phyloP scores from a whole-genome alignment of 1,140 invertebrate species.

The Leptinotarsa texana region DNA sequence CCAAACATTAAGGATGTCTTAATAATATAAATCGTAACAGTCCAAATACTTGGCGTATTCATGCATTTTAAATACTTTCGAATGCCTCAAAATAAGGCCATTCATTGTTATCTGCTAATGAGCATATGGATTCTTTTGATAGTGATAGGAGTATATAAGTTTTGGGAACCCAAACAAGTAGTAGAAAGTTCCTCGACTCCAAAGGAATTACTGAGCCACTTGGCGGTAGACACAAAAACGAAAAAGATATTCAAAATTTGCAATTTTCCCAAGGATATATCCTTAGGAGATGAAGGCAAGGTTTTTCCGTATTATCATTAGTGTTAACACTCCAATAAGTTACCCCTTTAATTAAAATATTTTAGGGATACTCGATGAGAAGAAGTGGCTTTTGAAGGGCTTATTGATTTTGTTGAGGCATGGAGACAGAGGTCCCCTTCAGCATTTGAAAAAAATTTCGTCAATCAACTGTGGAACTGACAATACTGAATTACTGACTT shows the following conservation, averaged over 20 bases:
- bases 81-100: slow-evolving; percentile 66
- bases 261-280: slow-evolving; percentile 68
- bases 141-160: slow-evolving; percentile 79
- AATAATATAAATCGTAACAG: no score
- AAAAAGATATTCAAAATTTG: slow-evolving; percentile 68
- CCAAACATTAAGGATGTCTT: no score
- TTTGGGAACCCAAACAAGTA: slow-evolving; percentile 63
- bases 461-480: slow-evolving; percentile 73
- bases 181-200: slow-evolving; percentile 52
- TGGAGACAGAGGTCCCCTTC: slow-evolving; percentile 84
- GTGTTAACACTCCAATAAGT: neutral
- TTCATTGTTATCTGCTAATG: slow-evolving; percentile 77
- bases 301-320: neutral
- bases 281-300: slow-evolving; percentile 69
- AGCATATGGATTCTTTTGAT: slow-evolving; percentile 79
- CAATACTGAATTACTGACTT: slow-evolving; percentile 43
- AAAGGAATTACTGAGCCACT: slow-evolving; percentile 57
- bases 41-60: neutral
- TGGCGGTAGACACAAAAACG: slow-evolving; percentile 65
- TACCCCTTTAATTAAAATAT: slow-evolving; percentile 6
- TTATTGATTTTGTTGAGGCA: slow-evolving; percentile 81
- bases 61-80: slow-evolving; percentile 33
- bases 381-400: slow-evolving; percentile 74
- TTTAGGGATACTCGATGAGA: slow-evolving; percentile 59
- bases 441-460: slow-evolving; percentile 75